A percentile compares a stretch with the other conserved stretches of the same genome.
These are phyloP conservation scores for Galleria mellonella DNA, from an alignment of 1,140 invertebrate species.

Conservation along the genomic window DNA sequence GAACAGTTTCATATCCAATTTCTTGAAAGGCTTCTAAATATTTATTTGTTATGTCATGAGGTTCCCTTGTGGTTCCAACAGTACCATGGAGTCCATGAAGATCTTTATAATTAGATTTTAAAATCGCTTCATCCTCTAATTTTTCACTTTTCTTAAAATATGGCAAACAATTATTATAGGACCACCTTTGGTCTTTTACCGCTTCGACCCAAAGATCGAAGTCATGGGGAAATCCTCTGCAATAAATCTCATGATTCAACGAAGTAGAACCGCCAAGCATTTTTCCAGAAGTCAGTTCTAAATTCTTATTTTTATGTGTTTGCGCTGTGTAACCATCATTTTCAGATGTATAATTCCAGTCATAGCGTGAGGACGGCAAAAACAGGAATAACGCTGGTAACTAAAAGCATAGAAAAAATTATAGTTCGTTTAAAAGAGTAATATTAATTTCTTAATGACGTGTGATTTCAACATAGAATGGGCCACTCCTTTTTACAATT, in stretches of 20 bases:
- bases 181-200: conserved; percentile 80
- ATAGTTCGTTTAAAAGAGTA: no score
- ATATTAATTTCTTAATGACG: no score
- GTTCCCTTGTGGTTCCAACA: conserved; percentile 18
- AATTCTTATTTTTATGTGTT: conserved; percentile 4
- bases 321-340: background rate
- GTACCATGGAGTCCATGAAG: conserved; percentile 28
- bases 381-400: conserved; percentile 10
- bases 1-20: conserved; percentile 17
- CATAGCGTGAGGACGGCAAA: conserved; percentile 1
- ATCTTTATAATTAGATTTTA: conserved; percentile 6
- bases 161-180: conserved; percentile 33
- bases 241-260: conserved; percentile 85
- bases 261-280: conserved; percentile 80
- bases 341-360: conserved; percentile 22
- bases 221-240: conserved; percentile 81
- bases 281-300: conserved; percentile 44
- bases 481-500: no score
- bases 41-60: background rate
- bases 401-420: conserved; percentile 14
- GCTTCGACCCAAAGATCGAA: conserved; percentile 80
- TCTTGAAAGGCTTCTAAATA: conserved; percentile 27
- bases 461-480: no score
- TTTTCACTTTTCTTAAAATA: conserved; percentile 38
- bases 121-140: conserved; percentile 12